Conservation (phyloP, 2,113 vertebrate species). For the Pithys albifrons region DNA sequence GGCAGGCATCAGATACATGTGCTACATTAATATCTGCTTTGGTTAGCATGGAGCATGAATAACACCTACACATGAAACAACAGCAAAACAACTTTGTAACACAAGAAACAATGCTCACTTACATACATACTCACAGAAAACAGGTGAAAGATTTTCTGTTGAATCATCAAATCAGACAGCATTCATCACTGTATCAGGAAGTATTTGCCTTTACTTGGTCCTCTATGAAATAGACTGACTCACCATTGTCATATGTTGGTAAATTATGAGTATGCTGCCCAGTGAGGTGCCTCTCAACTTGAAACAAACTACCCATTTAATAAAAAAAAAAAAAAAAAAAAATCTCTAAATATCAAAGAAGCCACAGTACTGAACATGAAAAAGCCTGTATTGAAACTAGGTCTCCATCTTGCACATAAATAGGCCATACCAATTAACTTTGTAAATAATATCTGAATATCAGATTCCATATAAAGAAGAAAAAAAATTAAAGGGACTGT, state of each 20-base stretch:
- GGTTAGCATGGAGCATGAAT: neutral
- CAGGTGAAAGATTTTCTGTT: neutral
- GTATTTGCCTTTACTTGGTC: neutral
- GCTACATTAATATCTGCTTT: neutral
- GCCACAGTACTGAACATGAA: neutral
- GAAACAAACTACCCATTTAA: neutral
- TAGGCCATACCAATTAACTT: neutral
- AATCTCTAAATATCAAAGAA: neutral
- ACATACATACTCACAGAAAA: neutral
- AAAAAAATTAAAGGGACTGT: neutral
- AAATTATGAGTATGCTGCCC: neutral
- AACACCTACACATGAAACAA: neutral
- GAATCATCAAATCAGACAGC: neutral
- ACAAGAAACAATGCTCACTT: neutral
- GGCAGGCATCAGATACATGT: neutral
- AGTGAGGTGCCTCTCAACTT: neutral
- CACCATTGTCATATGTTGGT: neutral
- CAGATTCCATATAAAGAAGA: neutral
- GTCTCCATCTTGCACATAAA: neutral
- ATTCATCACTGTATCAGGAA: neutral
- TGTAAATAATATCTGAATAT: neutral
- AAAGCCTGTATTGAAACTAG: neutral
- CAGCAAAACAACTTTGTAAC: neutral
- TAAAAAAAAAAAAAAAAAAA: neutral
- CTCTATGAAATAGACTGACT: neutral